phyloP scores from a whole-genome alignment of 2,113 vertebrate genomes.

The Pao palembangensis region DNA sequence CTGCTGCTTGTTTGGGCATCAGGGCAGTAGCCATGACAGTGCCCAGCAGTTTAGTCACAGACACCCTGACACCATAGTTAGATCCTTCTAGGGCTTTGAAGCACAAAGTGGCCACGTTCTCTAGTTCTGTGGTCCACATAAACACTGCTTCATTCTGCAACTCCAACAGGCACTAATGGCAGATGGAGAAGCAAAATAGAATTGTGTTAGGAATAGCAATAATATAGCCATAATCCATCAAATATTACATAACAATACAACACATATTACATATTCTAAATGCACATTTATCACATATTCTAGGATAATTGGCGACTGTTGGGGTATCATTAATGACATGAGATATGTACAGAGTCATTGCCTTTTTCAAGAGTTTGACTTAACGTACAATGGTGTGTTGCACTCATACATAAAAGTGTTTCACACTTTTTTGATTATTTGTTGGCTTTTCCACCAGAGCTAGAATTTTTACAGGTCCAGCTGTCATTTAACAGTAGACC shows the following conservation, averaged over 20 bases:
- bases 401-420: background rate
- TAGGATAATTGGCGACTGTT: too few species aligned
- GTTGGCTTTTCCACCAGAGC: too few species aligned
- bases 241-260: background rate
- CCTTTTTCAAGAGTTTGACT: too few species aligned
- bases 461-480: background rate
- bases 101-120: conserved; percentile 93
- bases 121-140: conserved; percentile 98
- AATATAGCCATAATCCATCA: too few species aligned
- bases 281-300: too few species aligned
- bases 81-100: conserved; percentile 97
- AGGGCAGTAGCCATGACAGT: conserved; percentile 95
- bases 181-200: conserved; percentile 12
- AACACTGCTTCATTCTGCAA: conserved; percentile 98
- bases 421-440: too few species aligned
- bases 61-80: conserved; percentile 93
- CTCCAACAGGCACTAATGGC: conserved; percentile 87
- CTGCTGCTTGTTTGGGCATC: conserved; percentile 96
- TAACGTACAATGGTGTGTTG: too few species aligned
- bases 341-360: too few species aligned
- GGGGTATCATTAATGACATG: too few species aligned
- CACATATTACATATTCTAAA: background rate
- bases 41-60: conserved; percentile 93
- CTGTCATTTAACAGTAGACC: conserved; percentile 4
- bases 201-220: too few species aligned